A percentile compares a stretch with the other conserved stretches of the same genome.
These are phyloP conservation scores for Triplophysa rosa DNA, from an alignment of 2,113 vertebrate genomes.

Conservation along the genomic window DNA sequence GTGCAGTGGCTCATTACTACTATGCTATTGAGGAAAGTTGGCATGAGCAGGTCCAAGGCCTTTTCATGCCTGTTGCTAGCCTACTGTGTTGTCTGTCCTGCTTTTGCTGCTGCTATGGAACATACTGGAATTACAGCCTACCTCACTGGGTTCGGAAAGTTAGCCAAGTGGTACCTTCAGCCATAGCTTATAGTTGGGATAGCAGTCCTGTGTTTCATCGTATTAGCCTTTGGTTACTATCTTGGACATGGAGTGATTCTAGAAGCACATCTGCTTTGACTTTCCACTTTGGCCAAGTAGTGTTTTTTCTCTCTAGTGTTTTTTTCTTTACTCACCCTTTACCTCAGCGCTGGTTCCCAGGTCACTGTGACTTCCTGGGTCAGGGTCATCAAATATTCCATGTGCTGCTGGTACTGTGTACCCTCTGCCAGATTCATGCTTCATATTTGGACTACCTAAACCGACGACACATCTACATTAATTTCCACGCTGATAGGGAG, in stretches of 20 bases:
- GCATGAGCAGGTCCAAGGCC: slow-evolving; percentile 62
- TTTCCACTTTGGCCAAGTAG: slow-evolving; percentile 72
- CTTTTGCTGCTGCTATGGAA: slow-evolving; percentile 85
- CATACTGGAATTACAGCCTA: slow-evolving; percentile 74
- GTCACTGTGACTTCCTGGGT: slow-evolving; percentile 83
- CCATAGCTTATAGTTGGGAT: slow-evolving; percentile 82
- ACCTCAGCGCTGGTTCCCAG: slow-evolving; percentile 83
- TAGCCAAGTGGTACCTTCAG: slow-evolving; percentile 84
- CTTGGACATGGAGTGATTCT: not conserved
- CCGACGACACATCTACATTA: slow-evolving; percentile 74
- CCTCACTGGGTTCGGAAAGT: slow-evolving; percentile 71
- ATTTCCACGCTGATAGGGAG: slow-evolving; percentile 69
- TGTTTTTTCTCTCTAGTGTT: slow-evolving; percentile 83
- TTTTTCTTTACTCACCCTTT: slow-evolving; percentile 84
- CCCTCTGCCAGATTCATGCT: slow-evolving; percentile 85
- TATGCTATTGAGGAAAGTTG: slow-evolving; percentile 79
- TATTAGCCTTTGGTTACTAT: slow-evolving; percentile 58
- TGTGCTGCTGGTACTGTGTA: slow-evolving; percentile 82
- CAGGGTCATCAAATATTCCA: slow-evolving; percentile 94
- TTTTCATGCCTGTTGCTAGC: slow-evolving; percentile 80
- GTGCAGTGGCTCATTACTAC: slow-evolving; percentile 84
- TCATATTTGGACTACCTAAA: slow-evolving; percentile 80
- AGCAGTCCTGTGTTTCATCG: slow-evolving; percentile 84
- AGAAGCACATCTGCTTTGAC: slow-evolving; percentile 52
- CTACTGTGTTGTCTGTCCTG: slow-evolving; percentile 85